These are phyloP conservation scores for Rhamnusium bicolor DNA, from an alignment of 2,888 invertebrate species.

Conservation along the genomic window DNA sequence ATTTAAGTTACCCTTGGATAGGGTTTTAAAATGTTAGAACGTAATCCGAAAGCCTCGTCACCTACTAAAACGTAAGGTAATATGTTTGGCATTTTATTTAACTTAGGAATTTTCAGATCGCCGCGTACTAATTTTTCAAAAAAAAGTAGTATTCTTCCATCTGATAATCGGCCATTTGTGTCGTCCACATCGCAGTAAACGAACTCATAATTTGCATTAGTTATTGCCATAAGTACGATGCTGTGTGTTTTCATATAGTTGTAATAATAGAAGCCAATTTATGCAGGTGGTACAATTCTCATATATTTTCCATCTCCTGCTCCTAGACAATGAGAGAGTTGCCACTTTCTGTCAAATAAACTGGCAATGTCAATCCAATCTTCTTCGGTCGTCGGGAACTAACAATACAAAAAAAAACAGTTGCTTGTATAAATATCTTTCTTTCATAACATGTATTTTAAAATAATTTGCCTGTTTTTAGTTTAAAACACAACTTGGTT, in stretches of 20 bases:
- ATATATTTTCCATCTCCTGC: slow-evolving; percentile 56
- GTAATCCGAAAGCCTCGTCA: slow-evolving; percentile 51
- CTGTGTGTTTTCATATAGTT: slow-evolving; percentile 54
- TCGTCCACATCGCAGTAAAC: slow-evolving; percentile 49
- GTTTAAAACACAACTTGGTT: background rate
- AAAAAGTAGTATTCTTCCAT: slow-evolving; percentile 53
- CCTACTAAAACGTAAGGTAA: slow-evolving; percentile 50
- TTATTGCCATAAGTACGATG: slow-evolving; percentile 46
- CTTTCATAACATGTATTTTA: background rate
- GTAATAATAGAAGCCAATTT: slow-evolving; percentile 54
- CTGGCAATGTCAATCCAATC: slow-evolving; percentile 27
- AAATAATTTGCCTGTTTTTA: no score
- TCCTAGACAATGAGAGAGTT: slow-evolving; percentile 53
- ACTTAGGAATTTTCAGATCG: slow-evolving; percentile 25
- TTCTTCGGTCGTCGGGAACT: slow-evolving; percentile 5
- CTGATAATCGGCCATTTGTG: slow-evolving; percentile 53
- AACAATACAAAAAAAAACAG: background rate
- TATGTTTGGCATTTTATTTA: slow-evolving; percentile 4
- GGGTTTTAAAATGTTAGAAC: slow-evolving; percentile 46
- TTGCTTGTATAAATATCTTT: background rate
- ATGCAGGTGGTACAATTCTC: slow-evolving; percentile 47
- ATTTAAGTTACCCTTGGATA: slow-evolving; percentile 14
- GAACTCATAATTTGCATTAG: slow-evolving; percentile 52
- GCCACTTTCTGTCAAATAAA: slow-evolving; percentile 49
- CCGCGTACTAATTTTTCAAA: slow-evolving; percentile 40